Percentiles rank a stretch among this genome's conserved stretches.
These are phyloP conservation scores for Chaetodon auriga DNA, from an alignment of 2,113 vertebrate genomes.

Conservation along the genomic window DNA sequence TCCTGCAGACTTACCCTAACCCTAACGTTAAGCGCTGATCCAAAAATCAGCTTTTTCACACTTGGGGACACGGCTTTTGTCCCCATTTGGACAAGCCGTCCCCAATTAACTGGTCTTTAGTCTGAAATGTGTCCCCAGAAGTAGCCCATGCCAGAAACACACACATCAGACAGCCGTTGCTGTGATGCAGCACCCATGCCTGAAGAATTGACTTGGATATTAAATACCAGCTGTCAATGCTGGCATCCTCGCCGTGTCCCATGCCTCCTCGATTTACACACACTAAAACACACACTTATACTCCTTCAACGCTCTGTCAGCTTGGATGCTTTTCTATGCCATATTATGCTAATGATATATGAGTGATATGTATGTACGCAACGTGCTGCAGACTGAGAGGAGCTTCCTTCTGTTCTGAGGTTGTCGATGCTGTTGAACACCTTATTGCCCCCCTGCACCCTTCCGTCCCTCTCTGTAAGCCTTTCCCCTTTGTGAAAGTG, in stretches of 20 bases:
- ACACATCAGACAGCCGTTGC: slow-evolving; percentile 36
- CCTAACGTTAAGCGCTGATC: too few species aligned
- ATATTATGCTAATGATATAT: slow-evolving; percentile 79
- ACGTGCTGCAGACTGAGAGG: slow-evolving; percentile 73
- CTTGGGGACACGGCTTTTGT: too few species aligned
- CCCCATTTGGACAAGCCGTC: too few species aligned
- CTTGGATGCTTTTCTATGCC: slow-evolving; percentile 81
- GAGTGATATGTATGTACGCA: slow-evolving; percentile 82
- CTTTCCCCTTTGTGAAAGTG: slow-evolving; percentile 76
- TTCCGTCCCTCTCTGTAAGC: slow-evolving; percentile 42
- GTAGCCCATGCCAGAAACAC: neutral
- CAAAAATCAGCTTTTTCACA: too few species aligned
- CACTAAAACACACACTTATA: slow-evolving; percentile 59
- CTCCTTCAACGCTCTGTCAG: slow-evolving; percentile 76
- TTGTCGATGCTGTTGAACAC: slow-evolving; percentile 65
- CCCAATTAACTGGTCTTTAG: too few species aligned
- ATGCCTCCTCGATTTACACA: slow-evolving; percentile 61
- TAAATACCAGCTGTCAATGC: slow-evolving; percentile 29
- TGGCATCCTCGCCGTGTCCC: slow-evolving; percentile 50
- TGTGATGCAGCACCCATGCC: slow-evolving; percentile 26
- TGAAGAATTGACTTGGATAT: slow-evolving; percentile 40
- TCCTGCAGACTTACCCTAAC: too few species aligned
- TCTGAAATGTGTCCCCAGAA: too few species aligned
- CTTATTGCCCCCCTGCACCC: slow-evolving; percentile 36
- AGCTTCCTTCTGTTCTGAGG: slow-evolving; percentile 63